Conservation (phyloP, 2,797 vertebrate genomes). For the Ptychadena robeensis region DNA sequence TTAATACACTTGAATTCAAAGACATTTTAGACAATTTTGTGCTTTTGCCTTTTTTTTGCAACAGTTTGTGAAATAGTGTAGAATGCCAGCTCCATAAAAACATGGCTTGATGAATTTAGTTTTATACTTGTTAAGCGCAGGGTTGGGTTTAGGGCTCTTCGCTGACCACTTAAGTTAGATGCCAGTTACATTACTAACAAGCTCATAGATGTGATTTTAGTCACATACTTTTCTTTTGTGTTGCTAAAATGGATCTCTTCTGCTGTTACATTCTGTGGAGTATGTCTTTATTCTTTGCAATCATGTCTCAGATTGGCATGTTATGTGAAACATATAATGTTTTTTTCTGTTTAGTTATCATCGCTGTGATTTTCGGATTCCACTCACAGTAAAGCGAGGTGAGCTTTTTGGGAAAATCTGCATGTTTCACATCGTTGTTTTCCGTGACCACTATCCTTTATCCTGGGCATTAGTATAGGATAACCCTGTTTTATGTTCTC, state of each 20-base stretch:
- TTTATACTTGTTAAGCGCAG: too few species aligned
- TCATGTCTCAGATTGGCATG: neutral
- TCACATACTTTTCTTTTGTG: too few species aligned
- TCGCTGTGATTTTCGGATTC: constrained; percentile 98
- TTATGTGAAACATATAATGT: neutral
- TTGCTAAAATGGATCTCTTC: too few species aligned
- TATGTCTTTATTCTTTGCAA: too few species aligned
- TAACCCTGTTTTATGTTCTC: constrained; percentile 25
- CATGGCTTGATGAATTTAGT: neutral
- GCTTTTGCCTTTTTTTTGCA: too few species aligned
- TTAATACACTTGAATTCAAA: neutral
- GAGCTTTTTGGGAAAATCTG: constrained; percentile 56
- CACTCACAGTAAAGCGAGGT: constrained; percentile 93
- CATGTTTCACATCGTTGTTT: neutral
- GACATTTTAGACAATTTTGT: neutral
- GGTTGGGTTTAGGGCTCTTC: too few species aligned
- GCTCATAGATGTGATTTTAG: too few species aligned
- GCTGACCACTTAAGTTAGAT: too few species aligned
- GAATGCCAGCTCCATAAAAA: neutral
- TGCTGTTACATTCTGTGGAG: too few species aligned
- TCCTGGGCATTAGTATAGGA: neutral
- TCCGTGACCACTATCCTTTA: neutral
- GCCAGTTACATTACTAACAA: too few species aligned
- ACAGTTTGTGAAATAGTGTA: neutral
- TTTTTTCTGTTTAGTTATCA: constrained; percentile 83